These are phyloP conservation scores for Platypus cylindrus DNA, from an alignment of 2,888 invertebrate species.

Conservation along the genomic window DNA sequence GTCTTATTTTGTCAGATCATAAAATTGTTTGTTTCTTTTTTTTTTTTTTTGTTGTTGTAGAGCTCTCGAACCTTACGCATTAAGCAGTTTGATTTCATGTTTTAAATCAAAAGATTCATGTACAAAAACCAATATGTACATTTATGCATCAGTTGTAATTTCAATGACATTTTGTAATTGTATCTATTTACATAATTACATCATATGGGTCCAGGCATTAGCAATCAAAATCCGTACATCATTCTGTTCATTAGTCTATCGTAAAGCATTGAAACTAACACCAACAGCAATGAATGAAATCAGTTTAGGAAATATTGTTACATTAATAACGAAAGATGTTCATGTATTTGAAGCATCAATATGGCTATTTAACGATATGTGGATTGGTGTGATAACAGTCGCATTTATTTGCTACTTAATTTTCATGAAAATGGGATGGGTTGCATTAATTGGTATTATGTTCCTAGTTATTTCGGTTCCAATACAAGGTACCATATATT, in stretches of 20 bases:
- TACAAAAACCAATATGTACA: conserved; percentile 49
- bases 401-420: conserved; percentile 66
- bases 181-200: conserved; percentile 58
- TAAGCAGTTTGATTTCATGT: conserved; percentile 3
- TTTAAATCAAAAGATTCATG: conserved; percentile 32
- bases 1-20: background rate
- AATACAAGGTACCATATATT: conserved; percentile 28
- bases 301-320: conserved; percentile 60
- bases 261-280: conserved; percentile 43
- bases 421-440: conserved; percentile 43
- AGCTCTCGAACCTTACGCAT: conserved; percentile 4
- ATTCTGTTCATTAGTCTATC: conserved; percentile 68
- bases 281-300: conserved; percentile 53
- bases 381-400: conserved; percentile 80
- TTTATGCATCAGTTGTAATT: conserved; percentile 60
- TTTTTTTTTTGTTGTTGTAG: background rate
- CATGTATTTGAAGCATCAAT: conserved; percentile 78
- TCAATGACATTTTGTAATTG: conserved; percentile 57
- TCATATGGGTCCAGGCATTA: conserved; percentile 67
- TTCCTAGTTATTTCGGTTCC: conserved; percentile 36
- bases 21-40: background rate
- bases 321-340: conserved; percentile 87
- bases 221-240: conserved; percentile 74
- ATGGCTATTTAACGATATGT: conserved; percentile 78
- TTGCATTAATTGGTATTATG: conserved; percentile 40